Conservation (phyloP, 1,140 invertebrate genomes). For the Trachymyrmex septentrionalis region DNA sequence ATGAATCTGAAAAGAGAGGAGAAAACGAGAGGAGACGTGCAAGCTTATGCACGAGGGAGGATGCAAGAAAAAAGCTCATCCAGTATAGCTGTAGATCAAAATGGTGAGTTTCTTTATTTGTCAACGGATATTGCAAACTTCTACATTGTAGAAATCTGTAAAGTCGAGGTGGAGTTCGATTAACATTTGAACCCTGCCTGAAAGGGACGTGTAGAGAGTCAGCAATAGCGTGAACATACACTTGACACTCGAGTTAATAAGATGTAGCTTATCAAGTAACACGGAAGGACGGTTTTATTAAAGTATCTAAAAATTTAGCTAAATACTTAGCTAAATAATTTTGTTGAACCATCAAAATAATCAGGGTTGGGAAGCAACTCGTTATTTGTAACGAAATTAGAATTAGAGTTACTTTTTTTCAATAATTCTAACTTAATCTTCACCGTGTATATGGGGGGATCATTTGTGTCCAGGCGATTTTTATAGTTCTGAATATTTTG, state of each 20-base stretch:
- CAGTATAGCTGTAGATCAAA: background rate
- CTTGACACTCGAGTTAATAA: constrained; percentile 56
- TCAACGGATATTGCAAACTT: constrained; percentile 79
- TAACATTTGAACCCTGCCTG: constrained; percentile 78
- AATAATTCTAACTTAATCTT: no score
- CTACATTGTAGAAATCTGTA: constrained; percentile 80
- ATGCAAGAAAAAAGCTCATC: background rate
- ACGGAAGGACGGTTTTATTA: no score
- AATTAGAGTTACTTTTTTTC: no score
- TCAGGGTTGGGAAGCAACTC: no score
- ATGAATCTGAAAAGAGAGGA: background rate
- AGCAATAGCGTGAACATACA: constrained; percentile 76
- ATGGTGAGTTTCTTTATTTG: constrained; percentile 68
- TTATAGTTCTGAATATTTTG: no score
- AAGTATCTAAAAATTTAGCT: no score
- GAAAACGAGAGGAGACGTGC: background rate
- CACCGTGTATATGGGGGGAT: no score
- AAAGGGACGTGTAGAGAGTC: constrained; percentile 82
- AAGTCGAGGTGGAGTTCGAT: constrained; percentile 64
- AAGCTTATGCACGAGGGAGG: background rate
- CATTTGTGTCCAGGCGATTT: no score
- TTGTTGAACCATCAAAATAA: no score
- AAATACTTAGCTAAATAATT: no score
- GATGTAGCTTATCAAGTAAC: constrained; percentile 54
- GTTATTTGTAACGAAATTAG: no score